These are phyloP conservation scores for Emydocephalus ijimae DNA, from an alignment of 2,113 vertebrate genomes.

Conservation along the genomic window DNA sequence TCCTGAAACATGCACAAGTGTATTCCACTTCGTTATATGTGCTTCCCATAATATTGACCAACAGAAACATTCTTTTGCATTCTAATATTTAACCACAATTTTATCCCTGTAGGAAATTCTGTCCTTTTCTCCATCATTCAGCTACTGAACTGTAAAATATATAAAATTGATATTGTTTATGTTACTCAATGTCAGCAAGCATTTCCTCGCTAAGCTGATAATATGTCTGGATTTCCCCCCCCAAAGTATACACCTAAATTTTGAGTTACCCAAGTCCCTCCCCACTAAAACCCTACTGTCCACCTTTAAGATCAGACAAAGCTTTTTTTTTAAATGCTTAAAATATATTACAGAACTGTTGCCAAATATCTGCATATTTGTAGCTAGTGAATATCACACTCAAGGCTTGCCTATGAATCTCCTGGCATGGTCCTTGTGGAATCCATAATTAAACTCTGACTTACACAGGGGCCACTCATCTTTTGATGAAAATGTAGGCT, in stretches of 20 bases:
- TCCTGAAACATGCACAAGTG: not conserved
- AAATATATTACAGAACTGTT: not conserved
- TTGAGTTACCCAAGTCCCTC: not conserved
- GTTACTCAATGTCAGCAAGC: not conserved
- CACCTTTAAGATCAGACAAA: not conserved
- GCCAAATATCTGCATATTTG: not conserved
- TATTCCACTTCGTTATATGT: not conserved
- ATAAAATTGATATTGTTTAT: not conserved
- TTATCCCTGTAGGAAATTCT: not conserved
- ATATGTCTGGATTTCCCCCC: too few species aligned
- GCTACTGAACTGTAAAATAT: not conserved
- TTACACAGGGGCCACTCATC: not conserved
- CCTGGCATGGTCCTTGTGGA: not conserved
- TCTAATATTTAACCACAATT: not conserved
- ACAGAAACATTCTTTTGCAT: not conserved
- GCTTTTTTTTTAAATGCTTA: not conserved
- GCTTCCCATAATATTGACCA: not conserved
- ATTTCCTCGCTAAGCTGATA: not conserved
- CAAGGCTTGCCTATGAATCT: not conserved
- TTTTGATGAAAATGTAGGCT: not conserved
- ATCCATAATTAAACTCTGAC: not conserved
- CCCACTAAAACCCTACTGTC: not conserved
- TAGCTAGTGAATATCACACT: not conserved
- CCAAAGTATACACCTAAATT: too few species aligned
- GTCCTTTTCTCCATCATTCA: too few species aligned